Base-by-base conservation (phyloP, 2,888 invertebrate species). In the Tinea semifulvella region DNA sequence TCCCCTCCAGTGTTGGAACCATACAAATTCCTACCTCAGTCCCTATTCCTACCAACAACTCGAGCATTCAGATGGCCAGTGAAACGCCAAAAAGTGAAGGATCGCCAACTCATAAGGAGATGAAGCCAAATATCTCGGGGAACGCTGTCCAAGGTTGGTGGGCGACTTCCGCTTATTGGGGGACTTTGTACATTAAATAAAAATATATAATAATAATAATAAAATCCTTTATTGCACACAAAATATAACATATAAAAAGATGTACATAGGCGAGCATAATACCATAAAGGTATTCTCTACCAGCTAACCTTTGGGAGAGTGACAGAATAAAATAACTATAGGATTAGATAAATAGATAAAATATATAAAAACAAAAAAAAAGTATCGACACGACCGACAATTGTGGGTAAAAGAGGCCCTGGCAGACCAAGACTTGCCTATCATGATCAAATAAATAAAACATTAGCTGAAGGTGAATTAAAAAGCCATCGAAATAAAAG, bases 21-120 rank as follows among this genome's bases (percentile, higher is more conserved):
- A 40, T 60, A 48, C 43, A 43, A 19, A 68, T 72, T 48, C 63
- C 71, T 49, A n/a, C n/a, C n/a, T 58, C 46, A 51, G 55, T 39
- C 57, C 60, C 31, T 56, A 43, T 63, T 51, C 58, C 57, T 18
- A 62, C 64, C 42, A 58, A 49, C 28, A 58, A 49, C 28, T 44
- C 49, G 46, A 52, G 48, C 46, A 48, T 53, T 39, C 52, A 50
- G 48, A 49, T 49, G 6, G 31, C 31, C 5, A 14, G 31, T 31
- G 50, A 51, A 44, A 26, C 16, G 19, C 63, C 45, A 50, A 49
- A 20, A 54, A 90, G 90, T 42, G 36, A 7, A 68, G 90, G 88
- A 18, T 82, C 77, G 52, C 52, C 49, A 25, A 80, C 85, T 8
- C 67, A 88, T 28, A 91, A 91, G 68, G 87, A 72, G 22, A 48